These are phyloP conservation scores for Chalcosyrphus nemorum DNA, from an alignment of 2,888 invertebrate species.

Conservation along the genomic window DNA sequence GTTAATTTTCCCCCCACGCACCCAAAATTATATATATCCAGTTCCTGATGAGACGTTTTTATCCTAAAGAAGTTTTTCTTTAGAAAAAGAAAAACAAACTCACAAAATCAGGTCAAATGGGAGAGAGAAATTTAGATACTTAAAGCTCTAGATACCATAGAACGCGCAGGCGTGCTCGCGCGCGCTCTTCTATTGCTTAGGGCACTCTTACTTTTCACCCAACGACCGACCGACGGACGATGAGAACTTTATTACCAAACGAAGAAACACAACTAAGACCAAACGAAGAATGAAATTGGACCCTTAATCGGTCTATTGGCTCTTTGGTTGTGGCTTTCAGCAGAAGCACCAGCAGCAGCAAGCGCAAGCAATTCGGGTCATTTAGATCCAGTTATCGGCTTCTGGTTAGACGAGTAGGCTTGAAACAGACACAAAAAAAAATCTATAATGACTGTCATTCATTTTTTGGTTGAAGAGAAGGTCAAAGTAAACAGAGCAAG, in stretches of 20 bases:
- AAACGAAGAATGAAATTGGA: not conserved
- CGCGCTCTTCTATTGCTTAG: no score
- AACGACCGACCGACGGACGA: no score
- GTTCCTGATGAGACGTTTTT: not conserved
- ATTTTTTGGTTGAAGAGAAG: not conserved
- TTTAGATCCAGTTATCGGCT: constrained; percentile 39
- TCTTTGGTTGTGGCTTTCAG: not conserved
- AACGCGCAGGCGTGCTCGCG: not conserved
- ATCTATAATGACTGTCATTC: constrained; percentile 2
- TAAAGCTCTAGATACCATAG: constrained; percentile 32
- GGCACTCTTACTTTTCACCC: constrained; percentile 51
- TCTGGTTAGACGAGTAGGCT: constrained; percentile 28
- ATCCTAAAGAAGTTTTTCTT: not conserved
- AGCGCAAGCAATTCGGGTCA: constrained; percentile 19
- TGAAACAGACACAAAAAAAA: not conserved
- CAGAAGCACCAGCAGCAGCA: not conserved
- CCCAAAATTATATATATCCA: not conserved
- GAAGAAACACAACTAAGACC: not conserved
- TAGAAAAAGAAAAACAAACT: not conserved
- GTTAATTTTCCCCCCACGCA: not conserved
- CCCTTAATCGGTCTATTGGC: constrained; percentile 6
- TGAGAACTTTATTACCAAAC: not conserved
- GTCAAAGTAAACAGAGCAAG: constrained; percentile 29
- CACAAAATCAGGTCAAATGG: constrained; percentile 30
- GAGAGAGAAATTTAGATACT: constrained; percentile 44